Evolutionary conservation across 92 coral and sea anemone genomes (phyloP).

Genomic region (Palythoa caribaeorum): DNA sequence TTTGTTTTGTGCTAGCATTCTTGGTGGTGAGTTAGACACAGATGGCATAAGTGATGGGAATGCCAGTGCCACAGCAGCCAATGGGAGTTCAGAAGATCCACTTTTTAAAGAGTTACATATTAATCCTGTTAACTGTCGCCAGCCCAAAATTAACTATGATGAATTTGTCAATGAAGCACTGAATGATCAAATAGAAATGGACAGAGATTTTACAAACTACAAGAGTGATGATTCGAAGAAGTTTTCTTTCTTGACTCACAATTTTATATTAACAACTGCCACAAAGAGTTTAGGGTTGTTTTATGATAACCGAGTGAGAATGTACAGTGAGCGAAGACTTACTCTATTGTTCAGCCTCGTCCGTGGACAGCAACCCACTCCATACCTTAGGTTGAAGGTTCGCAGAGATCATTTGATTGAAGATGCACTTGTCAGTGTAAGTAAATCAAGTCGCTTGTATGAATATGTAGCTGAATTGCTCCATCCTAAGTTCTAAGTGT

Average conservation of each 20-base stretch:
- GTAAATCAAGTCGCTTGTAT: constrained; percentile 48
- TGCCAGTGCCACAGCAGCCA: background rate
- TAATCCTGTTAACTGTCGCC: constrained; percentile 67
- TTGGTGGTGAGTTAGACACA: constrained; percentile 76
- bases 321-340: constrained; percentile 96
- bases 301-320: constrained; percentile 96
- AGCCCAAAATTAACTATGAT: constrained; percentile 70
- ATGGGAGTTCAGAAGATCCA: constrained; percentile 61
- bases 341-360: constrained; percentile 91
- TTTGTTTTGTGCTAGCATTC: constrained; percentile 76
- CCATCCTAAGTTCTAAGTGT: background rate
- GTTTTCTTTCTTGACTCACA: constrained; percentile 82
- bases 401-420: constrained; percentile 94
- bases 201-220: constrained; percentile 81
- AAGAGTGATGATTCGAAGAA: constrained; percentile 71
- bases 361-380: constrained; percentile 93
- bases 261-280: constrained; percentile 90
- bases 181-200: constrained; percentile 88
- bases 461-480: background rate
- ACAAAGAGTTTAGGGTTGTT: constrained; percentile 93
- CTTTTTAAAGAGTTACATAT: constrained; percentile 70
- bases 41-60: constrained; percentile 47
- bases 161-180: constrained; percentile 90
- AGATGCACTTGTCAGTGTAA: constrained; percentile 98
- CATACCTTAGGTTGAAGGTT: constrained; percentile 91